Base-by-base conservation (phyloP, 2,113 vertebrate species). In the Cephalopterus ornatus region DNA sequence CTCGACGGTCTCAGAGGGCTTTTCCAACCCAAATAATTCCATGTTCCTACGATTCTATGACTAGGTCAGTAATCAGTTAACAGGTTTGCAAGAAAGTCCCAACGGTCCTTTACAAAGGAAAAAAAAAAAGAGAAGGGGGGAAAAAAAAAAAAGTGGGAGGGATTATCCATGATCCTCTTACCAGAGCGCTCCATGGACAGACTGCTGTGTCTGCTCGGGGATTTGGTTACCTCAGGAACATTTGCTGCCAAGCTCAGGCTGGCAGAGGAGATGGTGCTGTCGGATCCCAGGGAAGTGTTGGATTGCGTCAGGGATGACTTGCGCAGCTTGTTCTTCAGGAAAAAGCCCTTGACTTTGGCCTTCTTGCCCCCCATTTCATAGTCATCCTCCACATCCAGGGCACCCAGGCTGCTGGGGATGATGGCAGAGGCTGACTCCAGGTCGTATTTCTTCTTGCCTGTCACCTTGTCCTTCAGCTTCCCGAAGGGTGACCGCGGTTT, bases 401-500 rank as follows among this genome's bases (percentile, higher is more conserved):
- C 98, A 0, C 97, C 99, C 27, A 98, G 96, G 13, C 98, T 99
- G 89, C 98, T 98, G 1, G 99, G 98, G 22, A 99, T 97, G 74
- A 99, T 98, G 81, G 98, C 99, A 0, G 99, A 99, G 41, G 99
- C 98, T 0, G 99, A 98, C 49, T 99, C 99, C 20, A 99, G 95
- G 7, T 98, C 98, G 4, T 98, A 97, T 19, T 98, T 98, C 95
- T 98, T 99, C 98, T 98, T 98, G 84, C 98, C 99, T 22, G 97
- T 99, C 95, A 99, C 97, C 91, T 99, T 99, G 97, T 99, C 99
- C 96, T 99, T 99, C 73, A 99, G 98, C 96, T 98, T 99, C 59
- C 98, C 98, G 19, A 99, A 99, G 84, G 99, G 98, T 2, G 99
- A 99, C 61, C 98, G 97, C 0, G 98, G 95, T 93, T 99, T 99